These are phyloP conservation scores for Zaprionus inermis DNA, from an alignment of 1,140 invertebrate genomes.

Conservation along the genomic window DNA sequence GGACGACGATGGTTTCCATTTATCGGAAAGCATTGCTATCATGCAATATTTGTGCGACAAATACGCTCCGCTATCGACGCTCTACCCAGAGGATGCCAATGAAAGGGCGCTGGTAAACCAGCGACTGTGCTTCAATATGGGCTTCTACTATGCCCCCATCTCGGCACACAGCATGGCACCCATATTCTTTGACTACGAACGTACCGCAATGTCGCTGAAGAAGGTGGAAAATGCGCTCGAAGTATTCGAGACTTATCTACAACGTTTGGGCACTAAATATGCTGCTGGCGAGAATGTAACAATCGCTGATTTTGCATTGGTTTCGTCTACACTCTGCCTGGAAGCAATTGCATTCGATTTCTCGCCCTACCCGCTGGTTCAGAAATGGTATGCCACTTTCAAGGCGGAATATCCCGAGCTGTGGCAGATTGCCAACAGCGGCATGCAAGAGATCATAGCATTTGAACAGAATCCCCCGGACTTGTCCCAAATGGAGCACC, in stretches of 20 bases:
- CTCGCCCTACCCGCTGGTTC: constrained; percentile 85
- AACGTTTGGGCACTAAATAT: constrained; percentile 86
- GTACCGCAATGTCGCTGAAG: constrained; percentile 87
- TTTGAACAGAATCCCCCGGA: constrained; percentile 89
- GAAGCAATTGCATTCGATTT: constrained; percentile 89
- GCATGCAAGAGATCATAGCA: constrained; percentile 87
- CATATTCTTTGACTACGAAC: constrained; percentile 89
- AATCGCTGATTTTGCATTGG: constrained; percentile 89
- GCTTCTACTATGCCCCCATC: constrained; percentile 90
- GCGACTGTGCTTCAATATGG: constrained; percentile 90
- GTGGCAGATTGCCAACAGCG: constrained; percentile 88
- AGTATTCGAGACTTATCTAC: constrained; percentile 88
- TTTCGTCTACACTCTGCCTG: constrained; percentile 89
- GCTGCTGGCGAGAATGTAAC: constrained; percentile 89
- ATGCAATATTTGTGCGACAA: constrained; percentile 90
- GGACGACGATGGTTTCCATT: constrained; percentile 89
- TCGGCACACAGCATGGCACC: constrained; percentile 85
- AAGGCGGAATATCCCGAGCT: constrained; percentile 88
- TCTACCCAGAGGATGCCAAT: constrained; percentile 89
- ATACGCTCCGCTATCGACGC: constrained; percentile 86
- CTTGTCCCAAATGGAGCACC: constrained; percentile 87
- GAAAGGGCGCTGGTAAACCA: constrained; percentile 90
- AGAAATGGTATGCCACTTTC: constrained; percentile 89
- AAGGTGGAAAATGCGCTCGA: constrained; percentile 88
- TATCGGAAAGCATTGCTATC: constrained; percentile 91